phyloP scores from a whole-genome alignment of 2,797 vertebrate genomes.

The Leontopithecus rosalia region DNA sequence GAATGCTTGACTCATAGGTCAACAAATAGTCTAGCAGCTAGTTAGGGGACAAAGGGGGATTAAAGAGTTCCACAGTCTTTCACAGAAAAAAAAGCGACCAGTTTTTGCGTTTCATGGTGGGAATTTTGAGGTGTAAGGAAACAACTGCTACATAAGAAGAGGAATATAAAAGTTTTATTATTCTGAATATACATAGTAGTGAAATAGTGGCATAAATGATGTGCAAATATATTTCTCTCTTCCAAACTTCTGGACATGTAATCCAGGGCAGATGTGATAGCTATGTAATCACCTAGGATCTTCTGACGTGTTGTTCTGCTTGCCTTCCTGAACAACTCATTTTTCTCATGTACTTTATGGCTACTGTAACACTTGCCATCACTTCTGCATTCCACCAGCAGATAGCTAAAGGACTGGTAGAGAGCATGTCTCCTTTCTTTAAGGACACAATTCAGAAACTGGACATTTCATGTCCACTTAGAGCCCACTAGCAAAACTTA shows the following conservation, averaged over 20 bases:
- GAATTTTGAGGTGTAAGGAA: not conserved
- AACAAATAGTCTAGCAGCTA: not conserved
- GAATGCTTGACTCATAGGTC: not conserved
- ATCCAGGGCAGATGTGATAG: too few species aligned
- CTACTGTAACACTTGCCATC: fast-evolving
- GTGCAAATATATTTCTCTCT: not conserved
- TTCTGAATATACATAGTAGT: too few species aligned
- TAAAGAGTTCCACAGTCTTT: not conserved
- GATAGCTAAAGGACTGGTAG: not conserved
- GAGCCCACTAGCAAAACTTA: fast-evolving
- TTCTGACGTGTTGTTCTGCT: too few species aligned
- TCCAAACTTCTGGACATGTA: fast-evolving
- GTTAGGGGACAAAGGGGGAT: fast-evolving
- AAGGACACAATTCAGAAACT: not conserved
- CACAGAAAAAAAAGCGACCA: not conserved
- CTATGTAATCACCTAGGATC: fast-evolving
- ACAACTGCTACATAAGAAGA: not conserved
- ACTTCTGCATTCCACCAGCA: not conserved
- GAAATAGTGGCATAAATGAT: too few species aligned
- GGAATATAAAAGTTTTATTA: not conserved
- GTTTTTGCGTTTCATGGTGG: not conserved
- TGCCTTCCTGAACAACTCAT: not conserved
- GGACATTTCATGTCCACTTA: not conserved
- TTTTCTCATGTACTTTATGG: fast-evolving
- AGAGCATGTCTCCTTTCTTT: not conserved